A percentile compares a stretch with the other conserved stretches of the same genome.
These are phyloP conservation scores for Catonia carolina DNA, from an alignment of 2,888 invertebrate species.

Conservation along the genomic window DNA sequence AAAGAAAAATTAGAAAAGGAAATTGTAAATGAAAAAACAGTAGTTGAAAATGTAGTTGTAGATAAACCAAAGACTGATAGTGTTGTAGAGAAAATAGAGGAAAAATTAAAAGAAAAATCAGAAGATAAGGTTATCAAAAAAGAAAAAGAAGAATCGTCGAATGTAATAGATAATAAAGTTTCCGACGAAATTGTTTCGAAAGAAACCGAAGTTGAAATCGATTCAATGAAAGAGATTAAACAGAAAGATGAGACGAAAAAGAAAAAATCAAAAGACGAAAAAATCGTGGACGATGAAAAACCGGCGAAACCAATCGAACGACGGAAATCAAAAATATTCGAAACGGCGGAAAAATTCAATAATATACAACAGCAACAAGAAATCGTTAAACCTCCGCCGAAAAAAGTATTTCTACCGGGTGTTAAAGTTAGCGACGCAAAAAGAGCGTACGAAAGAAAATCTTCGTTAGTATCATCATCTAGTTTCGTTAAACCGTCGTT, in stretches of 20 bases:
- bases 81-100: constrained; percentile 26
- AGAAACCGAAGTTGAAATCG: constrained; percentile 36
- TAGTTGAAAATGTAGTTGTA: constrained; percentile 42
- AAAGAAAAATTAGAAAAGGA: constrained; percentile 14
- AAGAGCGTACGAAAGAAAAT: constrained; percentile 75
- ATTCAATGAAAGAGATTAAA: constrained; percentile 18
- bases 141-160: constrained; percentile 32
- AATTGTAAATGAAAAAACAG: constrained; percentile 36
- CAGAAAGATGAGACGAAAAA: too few species aligned
- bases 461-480: constrained; percentile 44
- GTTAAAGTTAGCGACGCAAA: constrained; percentile 83
- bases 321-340: constrained; percentile 60
- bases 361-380: constrained; percentile 40
- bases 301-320: constrained; percentile 48
- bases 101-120: constrained; percentile 31
- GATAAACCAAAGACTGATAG: constrained; percentile 31
- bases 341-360: constrained; percentile 63
- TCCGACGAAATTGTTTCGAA: constrained; percentile 26
- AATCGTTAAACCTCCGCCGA: constrained; percentile 53
- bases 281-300: constrained; percentile 25
- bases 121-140: constrained; percentile 26
- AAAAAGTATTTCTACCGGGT: constrained; percentile 71
- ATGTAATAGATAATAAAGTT: constrained; percentile 33
- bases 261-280: constrained; percentile 25
- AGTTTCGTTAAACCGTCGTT: constrained; percentile 36